Percentiles rank a stretch among this genome's conserved stretches.
phyloP scores from a whole-genome alignment of 2,888 invertebrate genomes.

The Linnaemya tessellans region DNA sequence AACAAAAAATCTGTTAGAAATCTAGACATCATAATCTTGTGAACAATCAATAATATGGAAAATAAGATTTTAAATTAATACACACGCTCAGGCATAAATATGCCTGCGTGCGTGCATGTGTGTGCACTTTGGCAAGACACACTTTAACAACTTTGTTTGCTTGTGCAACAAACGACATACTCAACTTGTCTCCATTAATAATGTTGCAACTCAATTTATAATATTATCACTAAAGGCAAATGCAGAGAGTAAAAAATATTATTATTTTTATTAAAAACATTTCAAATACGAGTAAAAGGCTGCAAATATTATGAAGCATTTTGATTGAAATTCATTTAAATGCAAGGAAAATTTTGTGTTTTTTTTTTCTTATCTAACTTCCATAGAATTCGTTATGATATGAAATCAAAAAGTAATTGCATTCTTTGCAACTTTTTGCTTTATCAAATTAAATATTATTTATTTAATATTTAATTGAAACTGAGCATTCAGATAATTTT shows the following conservation, averaged over 20 bases:
- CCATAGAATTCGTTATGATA: neutral
- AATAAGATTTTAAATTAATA: constrained; percentile 39
- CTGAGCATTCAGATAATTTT: neutral
- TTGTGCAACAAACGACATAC: constrained; percentile 30
- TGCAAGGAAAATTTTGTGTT: neutral
- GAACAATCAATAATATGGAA: constrained; percentile 21
- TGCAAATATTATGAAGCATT: constrained; percentile 2
- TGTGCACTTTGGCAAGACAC: constrained; percentile 10
- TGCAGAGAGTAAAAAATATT: neutral
- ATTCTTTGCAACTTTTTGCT: neutral
- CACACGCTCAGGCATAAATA: neutral
- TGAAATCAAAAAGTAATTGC: neutral
- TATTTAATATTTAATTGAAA: neutral
- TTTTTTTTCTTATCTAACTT: neutral
- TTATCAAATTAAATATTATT: neutral
- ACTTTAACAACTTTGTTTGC: constrained; percentile 14
- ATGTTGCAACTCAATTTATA: constrained; percentile 12
- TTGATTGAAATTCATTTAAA: neutral
- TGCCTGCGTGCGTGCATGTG: neutral
- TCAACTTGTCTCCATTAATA: constrained; percentile 9
- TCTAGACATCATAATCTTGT: constrained; percentile 39
- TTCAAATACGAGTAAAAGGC: constrained; percentile 32
- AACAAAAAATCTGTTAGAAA: neutral
- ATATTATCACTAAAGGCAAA: neutral
- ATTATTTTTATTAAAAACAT: constrained; percentile 13